Evolutionary conservation across 2,113 vertebrate genomes (phyloP).

Genomic region (Diphyllodes magnificus): DNA sequence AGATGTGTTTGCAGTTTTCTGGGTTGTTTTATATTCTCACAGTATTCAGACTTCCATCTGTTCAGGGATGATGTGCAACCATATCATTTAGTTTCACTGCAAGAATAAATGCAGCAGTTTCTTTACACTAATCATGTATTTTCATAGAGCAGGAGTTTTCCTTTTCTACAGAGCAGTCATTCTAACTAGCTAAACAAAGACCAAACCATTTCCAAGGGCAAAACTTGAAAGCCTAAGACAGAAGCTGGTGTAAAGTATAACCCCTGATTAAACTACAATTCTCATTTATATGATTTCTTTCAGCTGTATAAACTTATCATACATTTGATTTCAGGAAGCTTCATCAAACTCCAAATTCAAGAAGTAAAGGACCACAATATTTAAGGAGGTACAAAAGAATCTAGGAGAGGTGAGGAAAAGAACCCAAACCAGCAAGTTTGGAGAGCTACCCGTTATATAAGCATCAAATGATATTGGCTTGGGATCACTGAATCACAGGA

Average conservation of each 20-base stretch:
- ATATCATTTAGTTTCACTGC: not conserved
- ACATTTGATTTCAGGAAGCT: not conserved
- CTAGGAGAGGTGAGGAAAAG: rapidly evolving
- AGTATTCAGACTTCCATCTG: not conserved
- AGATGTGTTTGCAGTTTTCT: not conserved
- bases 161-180: not conserved
- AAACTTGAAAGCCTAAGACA: not conserved
- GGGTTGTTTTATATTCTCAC: not conserved
- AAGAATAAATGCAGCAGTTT: not conserved
- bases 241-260: not conserved
- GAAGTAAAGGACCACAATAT: not conserved
- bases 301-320: not conserved
- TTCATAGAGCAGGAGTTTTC: not conserved
- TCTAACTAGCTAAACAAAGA: not conserved
- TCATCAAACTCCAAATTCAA: not conserved
- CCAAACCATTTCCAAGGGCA: not conserved
- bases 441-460: not conserved
- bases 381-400: not conserved
- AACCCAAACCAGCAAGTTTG: not conserved
- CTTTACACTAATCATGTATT: not conserved
- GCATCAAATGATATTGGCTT: rapidly evolving
- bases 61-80: not conserved
- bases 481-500: not conserved
- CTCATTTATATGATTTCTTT: not conserved
- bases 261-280: not conserved